These are phyloP conservation scores for Blastobasis adustella DNA, from an alignment of 2,888 invertebrate genomes.

Conservation along the genomic window DNA sequence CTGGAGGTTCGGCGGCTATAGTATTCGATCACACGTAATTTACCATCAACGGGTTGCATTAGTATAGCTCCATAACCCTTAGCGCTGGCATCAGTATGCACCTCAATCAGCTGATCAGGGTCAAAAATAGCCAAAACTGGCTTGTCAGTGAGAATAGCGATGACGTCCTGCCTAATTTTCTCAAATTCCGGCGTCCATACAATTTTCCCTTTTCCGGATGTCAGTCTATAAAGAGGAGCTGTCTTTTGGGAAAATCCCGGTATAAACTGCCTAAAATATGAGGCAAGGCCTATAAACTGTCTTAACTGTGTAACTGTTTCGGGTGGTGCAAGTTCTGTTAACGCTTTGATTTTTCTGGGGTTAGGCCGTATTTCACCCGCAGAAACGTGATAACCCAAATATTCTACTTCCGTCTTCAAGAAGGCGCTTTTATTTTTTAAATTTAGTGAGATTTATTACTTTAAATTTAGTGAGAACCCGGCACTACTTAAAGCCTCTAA, in stretches of 20 bases:
- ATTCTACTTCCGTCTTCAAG: conserved; percentile 13
- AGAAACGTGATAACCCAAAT: conserved; percentile 14
- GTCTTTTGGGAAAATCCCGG: conserved; percentile 8
- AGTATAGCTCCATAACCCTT: conserved; percentile 18
- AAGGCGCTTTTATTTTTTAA: no score
- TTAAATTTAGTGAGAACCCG: conserved; percentile 18
- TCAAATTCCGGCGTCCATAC: conserved; percentile 12
- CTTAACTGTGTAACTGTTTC: conserved; percentile 12
- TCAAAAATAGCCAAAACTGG: conserved; percentile 18
- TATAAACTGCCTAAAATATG: conserved; percentile 18
- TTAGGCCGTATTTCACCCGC: conserved; percentile 18
- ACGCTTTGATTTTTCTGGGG: conserved; percentile 14
- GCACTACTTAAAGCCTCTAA: conserved; percentile 5
- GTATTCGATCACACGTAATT: conserved; percentile 8
- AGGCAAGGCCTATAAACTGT: conserved; percentile 19
- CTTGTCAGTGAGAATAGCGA: conserved; percentile 9
- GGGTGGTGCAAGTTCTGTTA: conserved; percentile 13
- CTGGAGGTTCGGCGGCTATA: conserved; percentile 14
- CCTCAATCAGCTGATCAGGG: conserved; percentile 10
- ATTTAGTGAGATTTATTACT: no score
- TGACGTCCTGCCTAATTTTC: conserved; percentile 11
- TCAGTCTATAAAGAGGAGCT: conserved; percentile 10
- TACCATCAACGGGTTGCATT: conserved; percentile 8
- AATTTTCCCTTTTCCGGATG: not conserved
- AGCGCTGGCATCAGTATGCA: conserved; percentile 20